Evolutionary conservation across 30 jellyfish, hydroid and myxozoan species (phyloP).

Genomic region (Pseudorhiza aurosa): DNA sequence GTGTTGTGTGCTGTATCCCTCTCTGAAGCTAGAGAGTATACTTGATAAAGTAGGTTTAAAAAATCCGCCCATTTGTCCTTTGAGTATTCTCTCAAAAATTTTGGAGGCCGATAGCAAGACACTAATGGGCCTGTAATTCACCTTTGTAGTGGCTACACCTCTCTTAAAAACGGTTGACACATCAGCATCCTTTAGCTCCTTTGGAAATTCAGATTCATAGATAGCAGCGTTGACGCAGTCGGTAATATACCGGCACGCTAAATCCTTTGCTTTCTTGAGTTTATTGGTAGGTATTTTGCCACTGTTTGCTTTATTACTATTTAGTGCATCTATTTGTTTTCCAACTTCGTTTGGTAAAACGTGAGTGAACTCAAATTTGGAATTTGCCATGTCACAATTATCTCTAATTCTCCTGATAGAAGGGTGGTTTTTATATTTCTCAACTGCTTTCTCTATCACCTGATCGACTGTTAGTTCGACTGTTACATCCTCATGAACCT

Average conservation of each 20-base stretch:
- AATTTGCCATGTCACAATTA: background rate
- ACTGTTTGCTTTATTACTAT: slow-evolving; percentile 5
- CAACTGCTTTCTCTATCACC: slow-evolving; percentile 3
- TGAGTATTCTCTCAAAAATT: slow-evolving; percentile 8
- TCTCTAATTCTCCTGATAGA: background rate
- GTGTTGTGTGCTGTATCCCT: slow-evolving; percentile 35
- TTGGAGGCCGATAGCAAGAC: slow-evolving; percentile 1
- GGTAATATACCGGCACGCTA: slow-evolving; percentile 5
- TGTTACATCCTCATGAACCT: background rate
- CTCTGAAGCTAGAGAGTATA: slow-evolving; percentile 1
- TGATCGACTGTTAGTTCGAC: too few species aligned
- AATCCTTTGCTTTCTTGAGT: background rate
- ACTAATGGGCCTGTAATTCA: slow-evolving; percentile 14
- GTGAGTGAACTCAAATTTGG: slow-evolving; percentile 1
- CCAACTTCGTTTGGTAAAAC: slow-evolving; percentile 5
- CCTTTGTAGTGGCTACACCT: background rate
- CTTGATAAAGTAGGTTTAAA: background rate
- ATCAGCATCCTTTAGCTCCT: slow-evolving; percentile 5
- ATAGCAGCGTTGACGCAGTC: slow-evolving; percentile 21
- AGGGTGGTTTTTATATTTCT: slow-evolving; percentile 12
- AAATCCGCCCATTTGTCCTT: background rate
- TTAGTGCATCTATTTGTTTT: background rate
- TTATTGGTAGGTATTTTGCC: background rate
- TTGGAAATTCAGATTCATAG: background rate
- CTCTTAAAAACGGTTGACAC: background rate